These are phyloP conservation scores for Dryadula phaetusa DNA, from an alignment of 2,888 invertebrate species.

Conservation along the genomic window DNA sequence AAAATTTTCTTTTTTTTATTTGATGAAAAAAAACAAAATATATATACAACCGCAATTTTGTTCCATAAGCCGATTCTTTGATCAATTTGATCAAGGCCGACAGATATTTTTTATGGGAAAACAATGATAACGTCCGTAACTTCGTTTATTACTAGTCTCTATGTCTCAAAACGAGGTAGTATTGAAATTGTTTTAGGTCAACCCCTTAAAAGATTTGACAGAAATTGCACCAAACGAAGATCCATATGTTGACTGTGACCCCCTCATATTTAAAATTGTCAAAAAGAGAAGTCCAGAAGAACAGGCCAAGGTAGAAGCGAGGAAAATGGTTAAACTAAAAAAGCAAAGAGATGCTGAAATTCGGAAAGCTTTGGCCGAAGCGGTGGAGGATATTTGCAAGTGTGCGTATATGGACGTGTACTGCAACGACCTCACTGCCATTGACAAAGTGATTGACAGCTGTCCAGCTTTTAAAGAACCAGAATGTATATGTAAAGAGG, in stretches of 20 bases:
- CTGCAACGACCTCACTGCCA: slow-evolving; percentile 74
- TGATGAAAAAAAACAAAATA: too few relatives aligned
- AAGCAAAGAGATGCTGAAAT: slow-evolving; percentile 82
- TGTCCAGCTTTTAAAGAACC: slow-evolving; percentile 78
- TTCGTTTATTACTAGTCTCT: too few relatives aligned
- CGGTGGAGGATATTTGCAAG: slow-evolving; percentile 76
- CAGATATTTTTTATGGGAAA: too few relatives aligned
- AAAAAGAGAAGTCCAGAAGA: slow-evolving; percentile 84
- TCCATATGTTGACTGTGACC: slow-evolving; percentile 88
- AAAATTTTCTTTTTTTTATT: too few relatives aligned
- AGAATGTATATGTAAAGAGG: slow-evolving; percentile 70
- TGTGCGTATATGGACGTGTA: slow-evolving; percentile 81
- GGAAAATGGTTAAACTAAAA: slow-evolving; percentile 81
- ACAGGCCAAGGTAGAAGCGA: slow-evolving; percentile 81
- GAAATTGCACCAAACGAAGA: slow-evolving; percentile 85
- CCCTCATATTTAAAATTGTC: slow-evolving; percentile 87
- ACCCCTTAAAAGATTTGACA: slow-evolving; percentile 86
- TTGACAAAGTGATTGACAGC: slow-evolving; percentile 74
- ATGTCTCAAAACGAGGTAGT: too few relatives aligned
- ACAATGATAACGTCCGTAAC: too few relatives aligned
- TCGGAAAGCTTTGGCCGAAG: slow-evolving; percentile 75
- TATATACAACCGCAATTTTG: too few relatives aligned
- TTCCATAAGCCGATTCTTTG: too few relatives aligned
- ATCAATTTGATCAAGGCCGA: too few relatives aligned
- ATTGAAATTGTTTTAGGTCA: slow-evolving; percentile 76